phyloP scores from a whole-genome alignment of 2,888 invertebrate genomes.

The Stenurella melanura region DNA sequence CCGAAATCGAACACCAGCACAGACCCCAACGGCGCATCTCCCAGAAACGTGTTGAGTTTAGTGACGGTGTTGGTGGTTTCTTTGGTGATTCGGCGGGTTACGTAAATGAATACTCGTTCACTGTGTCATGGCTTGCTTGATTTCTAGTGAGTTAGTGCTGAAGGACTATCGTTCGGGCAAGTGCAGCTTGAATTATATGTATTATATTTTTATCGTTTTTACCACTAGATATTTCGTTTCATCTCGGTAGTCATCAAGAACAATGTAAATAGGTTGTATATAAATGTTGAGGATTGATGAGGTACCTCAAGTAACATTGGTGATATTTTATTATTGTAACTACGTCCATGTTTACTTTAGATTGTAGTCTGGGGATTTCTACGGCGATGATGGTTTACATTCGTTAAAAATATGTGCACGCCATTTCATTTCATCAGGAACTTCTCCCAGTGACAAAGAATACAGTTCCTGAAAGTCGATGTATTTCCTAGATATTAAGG shows the following conservation, averaged over 20 bases:
- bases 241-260: constrained; percentile 30
- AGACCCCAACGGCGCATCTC: constrained; percentile 30
- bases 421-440: too few species aligned
- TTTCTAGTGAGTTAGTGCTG: constrained; percentile 32
- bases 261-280: constrained; percentile 64
- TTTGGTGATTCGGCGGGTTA: constrained; percentile 55
- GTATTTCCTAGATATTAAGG: too few species aligned
- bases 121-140: constrained; percentile 30
- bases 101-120: constrained; percentile 51
- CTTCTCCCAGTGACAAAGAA: too few species aligned
- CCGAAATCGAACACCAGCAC: constrained; percentile 66
- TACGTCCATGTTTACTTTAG: constrained; percentile 60
- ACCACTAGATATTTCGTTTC: constrained; percentile 35
- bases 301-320: constrained; percentile 54
- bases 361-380: constrained; percentile 39
- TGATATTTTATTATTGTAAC: constrained; percentile 60
- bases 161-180: constrained; percentile 34
- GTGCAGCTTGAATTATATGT: constrained; percentile 46
- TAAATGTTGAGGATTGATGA: constrained; percentile 58
- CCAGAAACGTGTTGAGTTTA: constrained; percentile 39
- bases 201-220: constrained; percentile 33
- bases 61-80: constrained; percentile 40
- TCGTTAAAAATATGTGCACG: neutral
- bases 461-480: too few species aligned
- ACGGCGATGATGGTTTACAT: constrained; percentile 26